Evolutionary conservation across 2,888 invertebrate species (phyloP).

Genomic region (Sinhomidia bicolor): DNA sequence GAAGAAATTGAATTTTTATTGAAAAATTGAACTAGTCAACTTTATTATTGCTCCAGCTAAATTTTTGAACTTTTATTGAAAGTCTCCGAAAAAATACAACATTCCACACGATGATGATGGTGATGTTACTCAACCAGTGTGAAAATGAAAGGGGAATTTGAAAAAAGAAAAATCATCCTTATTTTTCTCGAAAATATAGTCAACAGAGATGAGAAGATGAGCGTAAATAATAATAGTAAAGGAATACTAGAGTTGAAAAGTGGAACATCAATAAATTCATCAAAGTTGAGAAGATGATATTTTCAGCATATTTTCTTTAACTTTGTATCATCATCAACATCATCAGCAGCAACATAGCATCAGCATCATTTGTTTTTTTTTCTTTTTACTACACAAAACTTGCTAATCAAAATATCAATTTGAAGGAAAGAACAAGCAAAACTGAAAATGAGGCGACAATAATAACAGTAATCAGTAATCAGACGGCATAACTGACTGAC

Average conservation of each 20-base stretch:
- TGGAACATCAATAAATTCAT: conserved; percentile 20
- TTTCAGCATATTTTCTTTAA: background rate
- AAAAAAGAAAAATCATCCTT: too few relatives aligned
- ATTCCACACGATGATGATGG: background rate
- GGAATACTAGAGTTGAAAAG: background rate
- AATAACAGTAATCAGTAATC: conserved; percentile 10
- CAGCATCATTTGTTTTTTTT: too few relatives aligned
- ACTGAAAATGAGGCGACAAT: background rate
- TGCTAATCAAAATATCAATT: conserved; percentile 4
- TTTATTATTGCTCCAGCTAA: background rate
- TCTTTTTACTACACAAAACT: background rate
- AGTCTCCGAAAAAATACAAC: background rate
- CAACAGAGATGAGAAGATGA: background rate
- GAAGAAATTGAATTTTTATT: background rate
- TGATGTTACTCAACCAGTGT: background rate
- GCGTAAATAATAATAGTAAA: too few relatives aligned
- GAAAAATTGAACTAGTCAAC: background rate
- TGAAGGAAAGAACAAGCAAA: background rate
- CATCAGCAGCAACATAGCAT: too few relatives aligned
- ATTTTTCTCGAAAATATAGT: conserved; percentile 2
- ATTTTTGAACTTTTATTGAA: background rate
- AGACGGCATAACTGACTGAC: background rate
- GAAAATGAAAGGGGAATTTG: background rate
- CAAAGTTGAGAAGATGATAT: background rate
- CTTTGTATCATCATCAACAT: background rate